Percentiles rank a stretch among this genome's conserved stretches.
phyloP scores from a whole-genome alignment of 2,888 invertebrate genomes.

The Mesorhabditis spiculigera region DNA sequence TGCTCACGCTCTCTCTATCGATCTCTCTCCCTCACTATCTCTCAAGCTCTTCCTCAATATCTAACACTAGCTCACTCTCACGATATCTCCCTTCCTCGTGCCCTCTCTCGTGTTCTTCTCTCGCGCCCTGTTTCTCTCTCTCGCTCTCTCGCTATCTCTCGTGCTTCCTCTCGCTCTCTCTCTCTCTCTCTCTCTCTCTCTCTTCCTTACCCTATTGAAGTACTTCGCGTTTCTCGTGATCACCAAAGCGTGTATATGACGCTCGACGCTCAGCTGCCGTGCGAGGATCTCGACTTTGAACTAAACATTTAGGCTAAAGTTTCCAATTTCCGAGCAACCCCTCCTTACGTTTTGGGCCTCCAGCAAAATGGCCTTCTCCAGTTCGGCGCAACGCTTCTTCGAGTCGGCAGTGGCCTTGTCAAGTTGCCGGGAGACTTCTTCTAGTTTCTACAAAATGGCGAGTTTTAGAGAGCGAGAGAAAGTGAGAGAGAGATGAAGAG shows the following conservation, averaged over 20 bases:
- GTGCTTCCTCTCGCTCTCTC: too few relatives aligned
- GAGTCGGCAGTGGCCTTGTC: neutral
- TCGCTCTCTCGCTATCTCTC: too few relatives aligned
- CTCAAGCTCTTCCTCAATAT: too few relatives aligned
- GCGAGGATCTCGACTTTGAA: neutral
- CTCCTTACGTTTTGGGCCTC: neutral
- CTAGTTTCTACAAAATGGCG: neutral
- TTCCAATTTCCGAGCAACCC: too few relatives aligned
- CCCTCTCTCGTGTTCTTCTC: too few relatives aligned
- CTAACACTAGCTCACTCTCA: too few relatives aligned
- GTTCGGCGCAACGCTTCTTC: neutral
- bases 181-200: too few relatives aligned
- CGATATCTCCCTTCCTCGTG: too few relatives aligned
- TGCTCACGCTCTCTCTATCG: too few relatives aligned
- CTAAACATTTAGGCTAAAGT: too few relatives aligned
- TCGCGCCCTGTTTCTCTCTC: too few relatives aligned
- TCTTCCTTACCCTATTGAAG: neutral
- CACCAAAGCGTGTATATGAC: constrained; percentile 2
- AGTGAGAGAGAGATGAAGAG: constrained; percentile 6
- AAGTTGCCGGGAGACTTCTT: neutral
- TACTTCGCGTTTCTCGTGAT: constrained; percentile 2
- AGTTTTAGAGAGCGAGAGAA: neutral
- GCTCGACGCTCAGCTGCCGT: neutral
- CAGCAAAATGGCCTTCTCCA: neutral
- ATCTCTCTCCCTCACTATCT: too few relatives aligned